Evolutionary conservation across 2,888 invertebrate genomes (phyloP), one percentile per base, ranked within the genome.

Genomic region (Hydroisotoma schaefferi): DNA sequence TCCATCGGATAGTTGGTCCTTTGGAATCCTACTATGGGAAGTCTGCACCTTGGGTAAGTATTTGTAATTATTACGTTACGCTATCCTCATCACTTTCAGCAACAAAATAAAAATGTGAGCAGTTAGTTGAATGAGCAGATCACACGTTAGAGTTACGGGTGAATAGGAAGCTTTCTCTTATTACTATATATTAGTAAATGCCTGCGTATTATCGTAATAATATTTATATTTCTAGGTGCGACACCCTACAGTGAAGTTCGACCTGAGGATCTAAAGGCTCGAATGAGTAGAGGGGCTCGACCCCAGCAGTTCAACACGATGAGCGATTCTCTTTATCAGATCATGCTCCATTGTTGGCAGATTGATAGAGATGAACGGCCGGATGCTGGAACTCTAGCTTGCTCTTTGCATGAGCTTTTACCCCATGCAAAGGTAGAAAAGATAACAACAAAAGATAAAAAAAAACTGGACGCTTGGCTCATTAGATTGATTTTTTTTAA

Each of bases 261-360:
- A 3, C 84, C 81, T 60, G 83, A 83, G 72, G 87, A 88, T 73
- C 80, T 90, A 1, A 77, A 83, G 0, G 83, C 84, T 10, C 82
- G 87, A 55, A 80, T 90, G 12, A 79, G 84, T 63, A 81, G 84
- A 63, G 89, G 90, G 1, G 80, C 85, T 74, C 81, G 88, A 46
- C 84, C 90, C 0, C 83, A 84, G 0, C 90, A 90, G 74, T 82
- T 88, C 1, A 81, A 82, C 1, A 87, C 87, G 74, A 83, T 88
- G 26, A 86, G 84, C 23, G 88, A 88, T 75, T 87, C 88, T 70
- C 78, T 91, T 27, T 90, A 90, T 76, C 90, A 91, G 76, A 77
- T 90, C 58, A 84, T 90, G 78, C 78, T 87, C 46, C 87, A 89
- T 74, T 91, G 91, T 74, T 92, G 91, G 91, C 88, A 88, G 75